These are phyloP conservation scores for Cisticola juncidis DNA, from an alignment of 2,113 vertebrate genomes.

Conservation along the genomic window DNA sequence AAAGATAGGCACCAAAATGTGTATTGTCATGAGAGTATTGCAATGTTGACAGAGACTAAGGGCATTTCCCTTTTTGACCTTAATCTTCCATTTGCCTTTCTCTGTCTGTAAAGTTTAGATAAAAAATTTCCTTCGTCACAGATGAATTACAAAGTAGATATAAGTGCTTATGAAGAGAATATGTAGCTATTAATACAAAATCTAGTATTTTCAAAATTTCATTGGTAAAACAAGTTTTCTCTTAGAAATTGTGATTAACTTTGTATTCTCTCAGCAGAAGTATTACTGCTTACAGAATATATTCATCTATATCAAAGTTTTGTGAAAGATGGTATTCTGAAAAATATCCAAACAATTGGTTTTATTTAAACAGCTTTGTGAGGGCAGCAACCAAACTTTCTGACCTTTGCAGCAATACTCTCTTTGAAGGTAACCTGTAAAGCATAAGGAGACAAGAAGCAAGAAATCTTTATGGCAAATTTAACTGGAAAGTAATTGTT, in stretches of 20 bases:
- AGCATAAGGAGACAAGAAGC: neutral
- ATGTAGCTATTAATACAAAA: neutral
- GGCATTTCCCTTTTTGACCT: neutral
- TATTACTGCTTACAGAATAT: neutral
- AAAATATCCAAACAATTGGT: neutral
- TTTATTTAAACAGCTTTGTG: neutral
- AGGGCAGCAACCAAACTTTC: neutral
- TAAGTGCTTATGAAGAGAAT: neutral
- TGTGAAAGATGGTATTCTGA: neutral
- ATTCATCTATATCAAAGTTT: neutral
- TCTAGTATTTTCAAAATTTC: neutral
- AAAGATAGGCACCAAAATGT: neutral
- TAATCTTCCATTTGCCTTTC: neutral
- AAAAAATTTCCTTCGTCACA: neutral
- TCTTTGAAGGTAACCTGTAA: conserved; percentile 40
- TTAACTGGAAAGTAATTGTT: conserved; percentile 59
- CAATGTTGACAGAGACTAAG: neutral
- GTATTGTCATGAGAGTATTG: neutral
- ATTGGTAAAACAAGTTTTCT: neutral
- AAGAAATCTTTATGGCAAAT: conserved; percentile 45
- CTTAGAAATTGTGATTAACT: neutral
- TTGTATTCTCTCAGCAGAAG: neutral
- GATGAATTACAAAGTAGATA: neutral
- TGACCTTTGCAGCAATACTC: neutral
- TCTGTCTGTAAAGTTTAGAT: neutral